Base-by-base conservation (phyloP, 2,113 vertebrate species). In the Phrynosoma blainvillii region DNA sequence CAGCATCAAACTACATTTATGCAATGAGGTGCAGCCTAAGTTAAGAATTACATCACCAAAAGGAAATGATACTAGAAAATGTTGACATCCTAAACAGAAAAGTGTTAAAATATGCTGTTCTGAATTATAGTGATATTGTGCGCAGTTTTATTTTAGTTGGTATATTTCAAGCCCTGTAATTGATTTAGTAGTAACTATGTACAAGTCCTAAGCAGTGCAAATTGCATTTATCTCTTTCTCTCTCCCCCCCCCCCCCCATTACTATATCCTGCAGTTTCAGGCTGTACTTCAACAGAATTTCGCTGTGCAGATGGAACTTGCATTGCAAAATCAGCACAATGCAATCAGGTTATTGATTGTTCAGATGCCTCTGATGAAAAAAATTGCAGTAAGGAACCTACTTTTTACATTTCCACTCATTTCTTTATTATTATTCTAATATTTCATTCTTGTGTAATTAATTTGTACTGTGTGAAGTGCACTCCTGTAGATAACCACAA, bases 331-430 rank as follows among this genome's bases (percentile, higher is more conserved):
- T 97, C 98, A 27, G 97, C 98, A 65, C 98, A 88, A 91, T 99
- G 99, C 95, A 99, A 99, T 97, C 98, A 99, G 97, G 97, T 98
- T 95, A 96, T 98, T 7, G 98, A 99, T 92, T 99, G 99, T 87
- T 96, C 97, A 21, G 99, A 99, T 85, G 98, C 98, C 91, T 99
- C 98, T 0, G 99, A 99, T 94, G 99, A 99, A 92, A 99, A 98
- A 94, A 97, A 88, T 92, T 99, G 99, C 96, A 98, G 99, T 99
- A 95, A 98, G 99, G 94, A 82, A 75, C 77, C 77, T 90, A 42
- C 52, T 91, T 82, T 87, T 93, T 12, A 14, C 56, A 77, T 89
- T 47, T 42, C 30, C 59, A 36, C 10, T 20, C 52, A 74, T 71
- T 87, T 82, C 84, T 18, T 68, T 10, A 82, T 54, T 76, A 88